Conservation (phyloP, 1,140 invertebrate species). For the Drosophila malerkotliana region DNA sequence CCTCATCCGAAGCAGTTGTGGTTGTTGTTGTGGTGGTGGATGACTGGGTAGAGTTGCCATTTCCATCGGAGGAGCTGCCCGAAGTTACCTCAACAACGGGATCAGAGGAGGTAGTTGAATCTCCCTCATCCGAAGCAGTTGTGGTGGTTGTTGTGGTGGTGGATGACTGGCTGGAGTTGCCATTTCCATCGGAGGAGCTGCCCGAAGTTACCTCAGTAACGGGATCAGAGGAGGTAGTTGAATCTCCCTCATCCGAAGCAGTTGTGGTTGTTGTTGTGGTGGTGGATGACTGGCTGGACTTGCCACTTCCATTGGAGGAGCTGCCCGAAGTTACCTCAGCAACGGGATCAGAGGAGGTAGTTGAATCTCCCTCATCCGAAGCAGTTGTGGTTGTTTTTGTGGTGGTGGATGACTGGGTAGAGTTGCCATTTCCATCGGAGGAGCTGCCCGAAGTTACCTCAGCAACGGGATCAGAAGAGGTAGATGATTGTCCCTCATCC, state of each 20-base stretch:
- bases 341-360: slow-evolving; percentile 3
- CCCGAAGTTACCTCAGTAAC: not conserved
- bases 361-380: not conserved
- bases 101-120: not conserved
- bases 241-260: not conserved
- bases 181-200: not conserved
- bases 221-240: not conserved
- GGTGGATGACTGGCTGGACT: slow-evolving; percentile 4
- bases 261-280: slow-evolving; percentile 9
- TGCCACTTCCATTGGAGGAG: not conserved
- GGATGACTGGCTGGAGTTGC: not conserved
- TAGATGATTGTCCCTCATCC: not conserved
- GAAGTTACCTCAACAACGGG: too few relatives aligned
- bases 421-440: not conserved
- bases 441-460: not conserved
- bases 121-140: not conserved
- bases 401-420: not conserved
- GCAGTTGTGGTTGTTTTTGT: slow-evolving; percentile 6
- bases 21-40: slow-evolving; percentile 1
- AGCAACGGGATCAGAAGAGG: not conserved
- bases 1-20: not conserved
- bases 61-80: not conserved
- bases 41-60: not conserved
- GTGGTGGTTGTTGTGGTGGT: not conserved
- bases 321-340: not conserved